Conservation (phyloP, 2,888 invertebrate genomes). For the Rhaphigaster nebulosa region DNA sequence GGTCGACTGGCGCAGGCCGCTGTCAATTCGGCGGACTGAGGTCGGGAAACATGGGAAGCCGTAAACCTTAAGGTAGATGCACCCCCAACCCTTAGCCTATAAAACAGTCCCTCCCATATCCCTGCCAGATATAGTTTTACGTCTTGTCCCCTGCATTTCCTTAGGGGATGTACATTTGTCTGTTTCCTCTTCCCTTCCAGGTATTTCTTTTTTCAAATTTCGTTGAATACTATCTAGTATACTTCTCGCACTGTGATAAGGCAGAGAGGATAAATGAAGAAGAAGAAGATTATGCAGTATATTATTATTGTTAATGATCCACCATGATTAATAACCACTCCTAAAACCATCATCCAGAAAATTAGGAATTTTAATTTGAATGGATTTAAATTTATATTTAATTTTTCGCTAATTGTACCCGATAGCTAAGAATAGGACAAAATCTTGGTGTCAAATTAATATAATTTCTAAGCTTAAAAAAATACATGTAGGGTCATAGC, state of each 20-base stretch:
- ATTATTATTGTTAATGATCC: too few species aligned
- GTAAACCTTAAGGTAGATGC: conserved; percentile 1
- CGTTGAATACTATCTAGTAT: background rate
- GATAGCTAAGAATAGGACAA: too few species aligned
- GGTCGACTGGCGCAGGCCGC: background rate
- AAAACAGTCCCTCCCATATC: background rate
- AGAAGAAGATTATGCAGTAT: too few species aligned
- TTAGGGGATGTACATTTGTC: background rate
- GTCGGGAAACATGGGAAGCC: background rate
- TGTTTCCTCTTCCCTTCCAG: background rate
- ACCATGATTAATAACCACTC: too few species aligned
- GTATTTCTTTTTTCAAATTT: background rate
- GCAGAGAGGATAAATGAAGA: background rate
- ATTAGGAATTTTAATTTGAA: too few species aligned
- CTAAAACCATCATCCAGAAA: too few species aligned
- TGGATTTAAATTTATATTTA: too few species aligned
- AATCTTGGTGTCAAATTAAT: too few species aligned
- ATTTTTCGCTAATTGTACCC: too few species aligned
- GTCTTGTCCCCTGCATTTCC: conserved; percentile 14
- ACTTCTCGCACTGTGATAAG: background rate
- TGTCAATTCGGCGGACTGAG: background rate
- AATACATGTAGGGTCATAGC: too few species aligned
- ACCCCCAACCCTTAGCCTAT: conserved; percentile 1
- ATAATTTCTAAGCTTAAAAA: too few species aligned
- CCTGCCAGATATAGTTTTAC: conserved; percentile 20